Evolutionary conservation across 2,888 invertebrate species (phyloP).

Genomic region (Sphecodes monilicornis): DNA sequence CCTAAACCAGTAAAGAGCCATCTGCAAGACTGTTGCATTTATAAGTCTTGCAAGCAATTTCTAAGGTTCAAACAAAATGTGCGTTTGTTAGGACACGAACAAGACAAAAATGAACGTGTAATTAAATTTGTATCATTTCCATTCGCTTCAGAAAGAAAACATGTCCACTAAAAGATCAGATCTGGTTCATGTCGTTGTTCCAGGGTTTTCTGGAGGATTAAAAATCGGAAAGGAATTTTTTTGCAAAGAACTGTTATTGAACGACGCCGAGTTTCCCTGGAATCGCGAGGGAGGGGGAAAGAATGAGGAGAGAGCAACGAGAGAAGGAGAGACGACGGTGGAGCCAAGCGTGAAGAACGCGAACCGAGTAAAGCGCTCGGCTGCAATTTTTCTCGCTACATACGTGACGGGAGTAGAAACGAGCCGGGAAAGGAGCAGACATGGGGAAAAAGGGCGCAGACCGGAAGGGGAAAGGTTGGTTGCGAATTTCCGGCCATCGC

Average conservation of each 20-base stretch:
- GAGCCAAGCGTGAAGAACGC: constrained; percentile 83
- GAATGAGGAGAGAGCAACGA: neutral
- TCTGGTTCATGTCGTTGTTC: neutral
- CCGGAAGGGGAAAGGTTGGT: constrained; percentile 67
- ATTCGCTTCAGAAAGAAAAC: neutral
- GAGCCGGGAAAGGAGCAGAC: constrained; percentile 70
- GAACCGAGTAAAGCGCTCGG: constrained; percentile 84
- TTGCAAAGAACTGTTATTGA: constrained; percentile 48
- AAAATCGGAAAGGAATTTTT: constrained; percentile 14
- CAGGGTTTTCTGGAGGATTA: neutral
- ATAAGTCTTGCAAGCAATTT: too few species aligned
- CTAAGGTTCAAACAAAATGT: too few species aligned
- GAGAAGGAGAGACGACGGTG: constrained; percentile 47
- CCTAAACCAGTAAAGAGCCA: too few species aligned
- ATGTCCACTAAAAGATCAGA: neutral
- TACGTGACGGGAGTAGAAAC: constrained; percentile 84
- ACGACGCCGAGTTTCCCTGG: constrained; percentile 44
- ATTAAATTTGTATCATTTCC: neutral
- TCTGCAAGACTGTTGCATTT: too few species aligned
- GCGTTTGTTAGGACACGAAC: too few species aligned
- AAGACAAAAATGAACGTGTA: too few species aligned
- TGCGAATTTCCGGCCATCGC: constrained; percentile 76
- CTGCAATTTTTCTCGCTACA: constrained; percentile 85
- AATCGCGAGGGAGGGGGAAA: constrained; percentile 16
- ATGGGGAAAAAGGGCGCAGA: constrained; percentile 60